These are phyloP conservation scores for Gastrophryne carolinensis DNA, from an alignment of 2,797 vertebrate species.

Conservation along the genomic window DNA sequence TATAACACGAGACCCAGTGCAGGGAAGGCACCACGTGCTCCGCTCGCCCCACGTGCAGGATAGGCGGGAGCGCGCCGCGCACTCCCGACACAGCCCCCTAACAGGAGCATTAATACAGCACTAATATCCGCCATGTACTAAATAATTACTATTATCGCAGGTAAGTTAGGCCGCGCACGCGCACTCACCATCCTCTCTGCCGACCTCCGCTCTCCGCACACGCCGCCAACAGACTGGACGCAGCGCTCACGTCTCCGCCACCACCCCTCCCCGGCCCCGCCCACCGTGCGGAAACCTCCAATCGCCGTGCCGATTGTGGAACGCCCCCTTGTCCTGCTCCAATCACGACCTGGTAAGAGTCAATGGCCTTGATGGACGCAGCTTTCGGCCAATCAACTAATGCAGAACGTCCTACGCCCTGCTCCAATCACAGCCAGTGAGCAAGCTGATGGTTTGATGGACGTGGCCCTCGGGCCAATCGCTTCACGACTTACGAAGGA, in stretches of 20 bases:
- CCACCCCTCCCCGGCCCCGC: background rate
- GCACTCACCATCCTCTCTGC: slow-evolving; percentile 19
- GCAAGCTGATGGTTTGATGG: background rate
- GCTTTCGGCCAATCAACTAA: background rate
- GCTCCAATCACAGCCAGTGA: background rate
- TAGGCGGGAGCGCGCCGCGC: too few species aligned
- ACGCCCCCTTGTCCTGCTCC: background rate
- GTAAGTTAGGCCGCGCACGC: background rate
- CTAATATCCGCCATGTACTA: too few species aligned
- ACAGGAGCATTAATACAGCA: too few species aligned
- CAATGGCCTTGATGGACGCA: too few species aligned
- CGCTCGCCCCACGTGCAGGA: too few species aligned
- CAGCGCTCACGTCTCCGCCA: fast-evolving
- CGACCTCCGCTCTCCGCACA: background rate
- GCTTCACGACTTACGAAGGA: too few species aligned
- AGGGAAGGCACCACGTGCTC: too few species aligned
- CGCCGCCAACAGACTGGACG: slow-evolving; percentile 1
- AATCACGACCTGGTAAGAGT: too few species aligned
- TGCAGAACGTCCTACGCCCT: background rate
- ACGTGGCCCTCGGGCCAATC: too few species aligned
- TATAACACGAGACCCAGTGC: too few species aligned
- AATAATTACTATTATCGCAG: too few species aligned
- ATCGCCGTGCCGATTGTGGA: background rate
- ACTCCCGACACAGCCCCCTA: too few species aligned
- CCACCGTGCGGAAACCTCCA: background rate